Evolutionary conservation across 2,113 vertebrate genomes (phyloP), one percentile per base, ranked within the genome.

Genomic region (Theristicus caerulescens): DNA sequence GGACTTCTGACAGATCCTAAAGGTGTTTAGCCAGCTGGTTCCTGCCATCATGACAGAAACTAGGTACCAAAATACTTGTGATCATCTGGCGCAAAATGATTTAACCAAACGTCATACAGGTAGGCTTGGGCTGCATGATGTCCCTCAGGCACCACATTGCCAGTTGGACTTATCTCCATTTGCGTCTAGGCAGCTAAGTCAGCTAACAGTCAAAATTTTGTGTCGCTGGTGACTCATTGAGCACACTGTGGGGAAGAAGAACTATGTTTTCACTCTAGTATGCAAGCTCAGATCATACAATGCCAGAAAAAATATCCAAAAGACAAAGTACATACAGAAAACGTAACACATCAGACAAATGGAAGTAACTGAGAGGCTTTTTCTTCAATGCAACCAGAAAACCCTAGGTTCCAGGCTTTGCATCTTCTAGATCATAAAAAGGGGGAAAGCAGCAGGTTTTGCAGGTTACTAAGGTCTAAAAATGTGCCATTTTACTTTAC

Each of bases 401-500:
- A 7, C 81, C 61, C 59, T 3, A 10, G 69, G 67, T 58, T 82
- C 57, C 69, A 91, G 83, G 93, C 82, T 96, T 88, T 92, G 86
- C 86, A 94, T 94, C 93, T 90, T 91, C 88, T 26, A 59, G 69
- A 70, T 52, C 65, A 86, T 69, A 81, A 91, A 91, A 88, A 85
- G 24, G 72, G 73, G 69, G 52, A 94, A 69, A 97, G 94, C 97
- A 96, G 94, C 92, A 95, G 96, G 96, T 64, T 74, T 79, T 83
- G 82, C 82, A 64, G 66, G 93, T 93, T 44, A 44, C 16, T 96
- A 86, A 97, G 84, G 82, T 96, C 93, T 97, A 67, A 97, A 98
- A 96, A 93, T 46, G 86, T 89, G 89, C 71, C 94, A 71, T 58
- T 88, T 80, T 42, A 82, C 61, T 88, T 80, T 42, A 82, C 94